Evolutionary conservation across 2,797 vertebrate species (phyloP).

Genomic region (Xiphophorus birchmanni): DNA sequence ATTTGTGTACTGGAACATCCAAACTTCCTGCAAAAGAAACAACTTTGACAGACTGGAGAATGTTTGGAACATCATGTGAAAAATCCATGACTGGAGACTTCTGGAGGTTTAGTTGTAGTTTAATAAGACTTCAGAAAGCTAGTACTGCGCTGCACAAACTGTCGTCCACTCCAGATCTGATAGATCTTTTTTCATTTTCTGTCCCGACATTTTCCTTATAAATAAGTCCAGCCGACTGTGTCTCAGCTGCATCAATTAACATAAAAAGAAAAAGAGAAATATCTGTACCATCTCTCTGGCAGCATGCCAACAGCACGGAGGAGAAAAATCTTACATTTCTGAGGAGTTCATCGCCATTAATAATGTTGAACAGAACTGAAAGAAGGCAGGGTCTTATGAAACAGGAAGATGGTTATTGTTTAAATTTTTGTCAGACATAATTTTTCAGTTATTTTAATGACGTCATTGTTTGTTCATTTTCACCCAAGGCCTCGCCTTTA

Average conservation of each 20-base stretch:
- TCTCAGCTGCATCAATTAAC: slow-evolving; percentile 14
- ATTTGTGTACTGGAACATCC: neutral
- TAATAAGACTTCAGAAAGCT: slow-evolving; percentile 3
- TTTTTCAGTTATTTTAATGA: neutral
- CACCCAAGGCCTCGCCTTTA: neutral
- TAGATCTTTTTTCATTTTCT: slow-evolving; percentile 33
- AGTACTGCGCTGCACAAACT: slow-evolving; percentile 7
- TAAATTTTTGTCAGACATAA: neutral
- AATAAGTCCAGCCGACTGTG: neutral
- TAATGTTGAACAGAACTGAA: neutral
- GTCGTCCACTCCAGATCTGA: slow-evolving; percentile 23
- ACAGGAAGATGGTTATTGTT: neutral
- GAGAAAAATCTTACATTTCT: slow-evolving; percentile 6
- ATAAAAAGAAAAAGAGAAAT: neutral
- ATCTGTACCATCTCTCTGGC: neutral
- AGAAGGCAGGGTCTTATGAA: neutral
- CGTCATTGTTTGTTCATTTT: neutral
- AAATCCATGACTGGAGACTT: neutral
- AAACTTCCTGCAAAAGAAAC: neutral
- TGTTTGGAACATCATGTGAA: neutral
- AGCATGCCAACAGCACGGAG: neutral
- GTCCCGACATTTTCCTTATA: slow-evolving; percentile 15
- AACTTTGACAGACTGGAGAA: neutral
- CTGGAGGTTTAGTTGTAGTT: neutral
- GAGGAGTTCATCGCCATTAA: neutral